phyloP scores from a whole-genome alignment of 2,888 invertebrate species.

The Dysmachus trigonus region DNA sequence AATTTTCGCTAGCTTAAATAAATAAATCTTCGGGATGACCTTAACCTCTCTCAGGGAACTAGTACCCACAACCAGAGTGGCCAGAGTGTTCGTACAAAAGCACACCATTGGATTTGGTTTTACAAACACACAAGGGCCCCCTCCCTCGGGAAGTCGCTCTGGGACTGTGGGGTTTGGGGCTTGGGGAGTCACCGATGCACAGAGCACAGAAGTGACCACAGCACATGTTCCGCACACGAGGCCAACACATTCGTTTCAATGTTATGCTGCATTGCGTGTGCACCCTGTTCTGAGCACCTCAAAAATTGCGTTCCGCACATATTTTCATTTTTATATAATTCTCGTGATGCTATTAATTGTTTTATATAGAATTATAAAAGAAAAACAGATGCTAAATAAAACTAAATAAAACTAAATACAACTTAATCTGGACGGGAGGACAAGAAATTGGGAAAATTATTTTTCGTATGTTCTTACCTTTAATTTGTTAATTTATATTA shows the following conservation, averaged over 20 bases:
- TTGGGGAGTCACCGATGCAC: background rate
- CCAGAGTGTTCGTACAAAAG: background rate
- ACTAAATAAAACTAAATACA: background rate
- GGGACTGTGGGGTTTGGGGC: background rate
- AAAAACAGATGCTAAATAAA: background rate
- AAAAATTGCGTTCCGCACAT: background rate
- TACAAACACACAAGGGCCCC: background rate
- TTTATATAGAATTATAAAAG: background rate
- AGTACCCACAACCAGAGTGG: background rate
- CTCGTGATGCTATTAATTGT: background rate
- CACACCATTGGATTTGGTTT: background rate
- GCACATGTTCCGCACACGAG: background rate
- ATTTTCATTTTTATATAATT: background rate
- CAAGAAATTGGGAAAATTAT: background rate
- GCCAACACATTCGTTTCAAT: background rate
- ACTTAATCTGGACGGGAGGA: background rate
- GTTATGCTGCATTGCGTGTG: background rate
- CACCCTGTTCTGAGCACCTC: background rate
- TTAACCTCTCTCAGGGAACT: background rate
- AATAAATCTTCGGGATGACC: background rate
- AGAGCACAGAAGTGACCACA: background rate
- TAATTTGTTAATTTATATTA: background rate
- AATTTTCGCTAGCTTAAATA: background rate
- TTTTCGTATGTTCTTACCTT: background rate
- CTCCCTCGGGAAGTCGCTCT: background rate